Conservation (phyloP, 2,113 vertebrate genomes). For the Cepphus grylle region DNA sequence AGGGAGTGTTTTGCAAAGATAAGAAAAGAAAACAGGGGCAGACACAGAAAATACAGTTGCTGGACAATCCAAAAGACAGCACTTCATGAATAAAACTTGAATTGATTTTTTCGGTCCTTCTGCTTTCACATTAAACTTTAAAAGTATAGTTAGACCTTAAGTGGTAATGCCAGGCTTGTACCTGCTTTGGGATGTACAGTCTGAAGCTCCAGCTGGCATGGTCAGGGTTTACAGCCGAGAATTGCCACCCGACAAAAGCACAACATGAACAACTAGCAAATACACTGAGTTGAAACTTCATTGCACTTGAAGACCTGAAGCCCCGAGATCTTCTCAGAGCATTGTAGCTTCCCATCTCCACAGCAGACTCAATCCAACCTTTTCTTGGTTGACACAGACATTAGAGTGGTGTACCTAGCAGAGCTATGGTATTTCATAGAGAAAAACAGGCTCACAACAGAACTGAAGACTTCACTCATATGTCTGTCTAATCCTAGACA, state of each 20-base stretch:
- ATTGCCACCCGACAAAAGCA: background rate
- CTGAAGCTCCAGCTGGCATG: background rate
- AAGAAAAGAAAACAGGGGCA: background rate
- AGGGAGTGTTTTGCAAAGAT: background rate
- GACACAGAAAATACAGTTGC: background rate
- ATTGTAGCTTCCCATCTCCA: background rate
- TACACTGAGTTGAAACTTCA: background rate
- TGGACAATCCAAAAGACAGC: background rate
- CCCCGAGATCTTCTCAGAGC: background rate
- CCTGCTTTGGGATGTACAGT: background rate
- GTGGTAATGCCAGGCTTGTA: background rate
- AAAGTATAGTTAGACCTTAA: background rate
- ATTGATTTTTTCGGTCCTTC: background rate
- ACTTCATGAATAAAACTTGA: background rate
- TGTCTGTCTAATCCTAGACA: background rate
- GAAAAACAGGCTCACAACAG: background rate
- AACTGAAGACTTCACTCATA: background rate
- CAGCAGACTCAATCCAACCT: background rate
- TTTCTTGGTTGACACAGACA: background rate
- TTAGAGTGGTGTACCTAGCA: background rate
- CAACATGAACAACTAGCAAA: background rate
- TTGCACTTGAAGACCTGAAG: background rate
- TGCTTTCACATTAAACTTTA: background rate
- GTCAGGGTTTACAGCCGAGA: background rate
- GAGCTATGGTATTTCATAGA: background rate